A percentile compares a stretch with the other conserved stretches of the same genome.
These are phyloP conservation scores for Camponotus fellah DNA, from an alignment of 2,888 invertebrate genomes.

Conservation along the genomic window DNA sequence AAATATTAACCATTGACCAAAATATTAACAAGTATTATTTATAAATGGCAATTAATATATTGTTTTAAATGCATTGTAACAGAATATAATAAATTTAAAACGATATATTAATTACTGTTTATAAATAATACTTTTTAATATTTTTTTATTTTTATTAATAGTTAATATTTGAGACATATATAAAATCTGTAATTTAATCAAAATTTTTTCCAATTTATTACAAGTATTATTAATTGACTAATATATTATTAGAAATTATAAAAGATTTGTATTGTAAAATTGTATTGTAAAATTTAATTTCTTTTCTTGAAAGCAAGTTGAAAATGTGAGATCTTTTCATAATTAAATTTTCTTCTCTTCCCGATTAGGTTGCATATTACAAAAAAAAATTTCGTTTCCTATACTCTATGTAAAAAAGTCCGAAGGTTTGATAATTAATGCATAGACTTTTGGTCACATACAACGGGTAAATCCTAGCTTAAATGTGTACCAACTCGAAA, in stretches of 20 bases:
- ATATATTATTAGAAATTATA: neutral
- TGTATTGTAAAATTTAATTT: neutral
- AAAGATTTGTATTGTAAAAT: neutral
- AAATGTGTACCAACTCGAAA: slow-evolving; percentile 4
- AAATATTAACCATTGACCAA: too few species aligned
- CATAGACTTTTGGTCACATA: slow-evolving; percentile 1
- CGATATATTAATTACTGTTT: neutral
- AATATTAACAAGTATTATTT: too few species aligned
- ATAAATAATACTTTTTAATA: neutral
- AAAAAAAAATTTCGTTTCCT: neutral
- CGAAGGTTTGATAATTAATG: slow-evolving; percentile 6
- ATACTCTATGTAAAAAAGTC: neutral
- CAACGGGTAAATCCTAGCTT: neutral
- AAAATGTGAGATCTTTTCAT: neutral
- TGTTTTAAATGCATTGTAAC: too few species aligned
- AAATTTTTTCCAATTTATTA: neutral
- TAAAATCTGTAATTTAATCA: neutral
- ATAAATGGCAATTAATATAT: too few species aligned
- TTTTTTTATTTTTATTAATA: neutral
- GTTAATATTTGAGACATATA: neutral
- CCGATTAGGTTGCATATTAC: neutral
- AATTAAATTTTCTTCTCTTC: too few species aligned
- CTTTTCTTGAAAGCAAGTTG: neutral
- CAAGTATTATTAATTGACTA: neutral
- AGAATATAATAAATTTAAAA: neutral